Evolutionary conservation across 2,888 invertebrate species (phyloP).

Genomic region (Empis stercorea): DNA sequence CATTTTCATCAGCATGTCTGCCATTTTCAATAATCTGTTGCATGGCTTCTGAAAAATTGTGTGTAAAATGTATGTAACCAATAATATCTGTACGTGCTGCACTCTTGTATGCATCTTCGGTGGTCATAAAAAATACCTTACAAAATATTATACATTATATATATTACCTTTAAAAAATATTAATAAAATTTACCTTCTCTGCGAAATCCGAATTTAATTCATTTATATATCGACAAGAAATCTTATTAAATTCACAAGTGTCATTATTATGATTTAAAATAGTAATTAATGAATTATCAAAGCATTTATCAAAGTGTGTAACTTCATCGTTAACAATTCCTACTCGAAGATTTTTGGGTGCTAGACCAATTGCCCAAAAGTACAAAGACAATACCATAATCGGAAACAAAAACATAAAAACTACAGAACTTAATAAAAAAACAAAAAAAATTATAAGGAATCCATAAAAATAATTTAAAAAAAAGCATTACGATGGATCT

Average conservation of each 20-base stretch:
- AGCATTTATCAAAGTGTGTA: slow-evolving; percentile 33
- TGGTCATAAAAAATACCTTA: slow-evolving; percentile 40
- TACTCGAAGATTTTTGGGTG: slow-evolving; percentile 56
- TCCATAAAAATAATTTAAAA: no score
- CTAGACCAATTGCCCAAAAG: slow-evolving; percentile 65
- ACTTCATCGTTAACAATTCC: slow-evolving; percentile 73
- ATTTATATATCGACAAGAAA: slow-evolving; percentile 50
- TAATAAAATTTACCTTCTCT: slow-evolving; percentile 29
- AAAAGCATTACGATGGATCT: slow-evolving; percentile 49
- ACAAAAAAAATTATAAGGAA: slow-evolving; percentile 5
- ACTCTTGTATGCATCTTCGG: slow-evolving; percentile 41
- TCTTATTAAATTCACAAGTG: slow-evolving; percentile 41
- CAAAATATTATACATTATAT: slow-evolving; percentile 6
- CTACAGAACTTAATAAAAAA: slow-evolving; percentile 49
- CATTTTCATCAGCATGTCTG: slow-evolving; percentile 40
- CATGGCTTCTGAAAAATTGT: slow-evolving; percentile 59
- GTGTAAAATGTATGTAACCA: slow-evolving; percentile 53
- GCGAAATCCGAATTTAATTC: slow-evolving; percentile 45
- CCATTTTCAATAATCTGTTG: slow-evolving; percentile 45
- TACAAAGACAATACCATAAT: slow-evolving; percentile 67
- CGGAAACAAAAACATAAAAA: slow-evolving; percentile 64
- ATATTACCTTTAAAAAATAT: not conserved
- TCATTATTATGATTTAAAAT: slow-evolving; percentile 28
- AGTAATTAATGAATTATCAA: slow-evolving; percentile 30
- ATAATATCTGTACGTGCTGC: slow-evolving; percentile 43